Percentiles rank a stretch among this genome's conserved stretches.
Evolutionary conservation across 2,888 invertebrate species (phyloP).

Genomic region (Fragum sueziense): DNA sequence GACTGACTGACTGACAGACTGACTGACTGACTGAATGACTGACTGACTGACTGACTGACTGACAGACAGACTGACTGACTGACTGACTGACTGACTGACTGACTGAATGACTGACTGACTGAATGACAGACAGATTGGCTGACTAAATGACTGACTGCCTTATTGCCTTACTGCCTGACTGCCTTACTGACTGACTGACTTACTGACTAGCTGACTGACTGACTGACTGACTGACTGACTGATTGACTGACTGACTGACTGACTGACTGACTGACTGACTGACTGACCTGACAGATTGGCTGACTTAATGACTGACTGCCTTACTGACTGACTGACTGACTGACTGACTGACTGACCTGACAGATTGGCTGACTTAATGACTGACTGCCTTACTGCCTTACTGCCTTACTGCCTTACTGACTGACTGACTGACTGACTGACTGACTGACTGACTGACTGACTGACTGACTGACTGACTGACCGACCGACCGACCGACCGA

Average conservation of each 20-base stretch:
- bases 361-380: background rate
- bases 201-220: no score
- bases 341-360: no score
- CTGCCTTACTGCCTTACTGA: background rate
- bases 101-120: background rate
- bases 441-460: background rate
- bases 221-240: no score
- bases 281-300: no score
- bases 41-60: conserved; percentile 2
- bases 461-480: conserved; percentile 13
- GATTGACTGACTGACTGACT: no score
- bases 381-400: background rate
- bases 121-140: conserved; percentile 5
- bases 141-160: background rate
- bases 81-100: conserved; percentile 3
- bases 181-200: background rate
- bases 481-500: no score
- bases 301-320: background rate
- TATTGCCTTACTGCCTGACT: background rate
- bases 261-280: background rate
- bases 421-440: background rate
- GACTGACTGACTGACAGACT: conserved; percentile 4
- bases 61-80: background rate
- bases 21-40: background rate
- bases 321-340: background rate